Evolutionary conservation across 2,888 invertebrate genomes (phyloP), one percentile per base, ranked within the genome.

Genomic region (Argyra leucocephala): DNA sequence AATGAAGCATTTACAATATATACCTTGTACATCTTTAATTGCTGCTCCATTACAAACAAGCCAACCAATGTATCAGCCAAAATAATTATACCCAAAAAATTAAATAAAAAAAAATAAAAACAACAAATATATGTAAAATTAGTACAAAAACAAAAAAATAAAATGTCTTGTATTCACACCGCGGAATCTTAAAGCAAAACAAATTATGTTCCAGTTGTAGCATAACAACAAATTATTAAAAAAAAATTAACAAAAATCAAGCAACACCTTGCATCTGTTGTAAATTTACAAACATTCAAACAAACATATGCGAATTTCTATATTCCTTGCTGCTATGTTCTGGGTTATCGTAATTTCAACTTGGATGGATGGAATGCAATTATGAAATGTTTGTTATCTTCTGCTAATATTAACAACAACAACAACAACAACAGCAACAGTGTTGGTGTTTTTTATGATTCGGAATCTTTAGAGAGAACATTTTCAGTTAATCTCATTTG

Each of bases 231-330:
- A 48, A 48, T 48, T 48, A 48, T 12, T 18, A 48, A 26, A 26
- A 26, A 26, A 37, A 48, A 48, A 48, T 48, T 48, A 48, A 31
- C 3, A 31, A 12, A 31, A 31, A 18, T 48, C 18, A 9, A 48
- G 48, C 48, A 48, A 18, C 48, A 48, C 48, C 48, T 48, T n/a
- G 48, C 48, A 48, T 31, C 48, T n/a, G 48, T 48, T 48, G n/a
- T 48, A 31, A 31, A 7, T 7, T 31, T 5, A 48, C 2, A 37
- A 3, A 48, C 48, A 48, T 5, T 15, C 48, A 48, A 5, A 48
- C 48, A 18, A 10, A 48, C 48, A 48, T 31, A 31, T 31, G 9
- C 12, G 7, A 2, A 31, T 31, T 2, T 31, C 1, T 31, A 31
- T 10, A 26, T 2, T 10, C 12, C 10, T 31, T 31, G 7, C 31